These are phyloP conservation scores for Leptinotarsa texana DNA, from an alignment of 1,140 invertebrate species.

Conservation along the genomic window DNA sequence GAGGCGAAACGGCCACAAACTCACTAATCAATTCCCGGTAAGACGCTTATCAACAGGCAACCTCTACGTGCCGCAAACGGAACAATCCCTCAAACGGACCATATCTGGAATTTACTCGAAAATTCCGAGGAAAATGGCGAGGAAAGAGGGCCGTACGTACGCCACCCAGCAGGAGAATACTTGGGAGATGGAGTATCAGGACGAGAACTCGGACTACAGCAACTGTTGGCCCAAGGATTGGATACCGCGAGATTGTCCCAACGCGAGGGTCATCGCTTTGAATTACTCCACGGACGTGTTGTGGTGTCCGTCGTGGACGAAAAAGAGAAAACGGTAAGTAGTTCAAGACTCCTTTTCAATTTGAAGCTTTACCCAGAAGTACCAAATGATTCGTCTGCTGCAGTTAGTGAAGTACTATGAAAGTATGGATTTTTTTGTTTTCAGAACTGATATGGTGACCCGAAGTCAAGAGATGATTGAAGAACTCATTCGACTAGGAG, in stretches of 20 bases:
- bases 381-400: no score
- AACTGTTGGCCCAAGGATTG: constrained; percentile 72
- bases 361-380: neutral
- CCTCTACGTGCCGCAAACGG: constrained; percentile 35
- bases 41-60: constrained; percentile 36
- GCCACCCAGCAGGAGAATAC: neutral
- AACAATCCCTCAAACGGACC: constrained; percentile 41
- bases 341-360: no score
- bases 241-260: constrained; percentile 68
- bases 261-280: constrained; percentile 67
- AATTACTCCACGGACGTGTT: constrained; percentile 73
- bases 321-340: constrained; percentile 62
- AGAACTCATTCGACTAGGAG: constrained; percentile 62
- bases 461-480: constrained; percentile 69
- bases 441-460: constrained; percentile 61
- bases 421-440: constrained; percentile 3
- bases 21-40: constrained; percentile 49
- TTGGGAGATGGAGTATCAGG: constrained; percentile 13
- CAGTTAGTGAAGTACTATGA: no score
- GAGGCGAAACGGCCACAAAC: constrained; percentile 54
- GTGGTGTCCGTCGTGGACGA: constrained; percentile 71
- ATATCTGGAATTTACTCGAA: constrained; percentile 38
- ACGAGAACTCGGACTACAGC: constrained; percentile 53
- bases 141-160: constrained; percentile 19
- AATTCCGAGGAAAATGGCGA: constrained; percentile 39